phyloP scores from a whole-genome alignment of 1,140 invertebrate species.

The Bombus ignitus region DNA sequence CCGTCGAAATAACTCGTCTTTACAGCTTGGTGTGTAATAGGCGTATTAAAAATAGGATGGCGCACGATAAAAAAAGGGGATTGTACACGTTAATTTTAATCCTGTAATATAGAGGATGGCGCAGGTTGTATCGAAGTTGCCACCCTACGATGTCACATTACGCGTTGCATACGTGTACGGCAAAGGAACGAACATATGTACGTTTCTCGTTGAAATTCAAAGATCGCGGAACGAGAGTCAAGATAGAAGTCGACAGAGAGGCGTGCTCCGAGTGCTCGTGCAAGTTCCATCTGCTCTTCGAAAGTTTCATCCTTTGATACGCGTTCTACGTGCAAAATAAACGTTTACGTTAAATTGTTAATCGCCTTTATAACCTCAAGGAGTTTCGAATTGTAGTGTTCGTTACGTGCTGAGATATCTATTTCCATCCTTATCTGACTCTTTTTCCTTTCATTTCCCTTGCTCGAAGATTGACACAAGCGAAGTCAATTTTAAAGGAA shows the following conservation, averaged over 20 bases:
- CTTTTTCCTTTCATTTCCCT: not conserved
- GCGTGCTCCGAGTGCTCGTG: not conserved
- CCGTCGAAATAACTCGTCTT: not conserved
- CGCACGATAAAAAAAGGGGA: not conserved
- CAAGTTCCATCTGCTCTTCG: not conserved
- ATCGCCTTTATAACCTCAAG: not conserved
- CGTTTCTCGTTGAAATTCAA: conserved; percentile 42
- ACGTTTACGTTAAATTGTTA: not conserved
- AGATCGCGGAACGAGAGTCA: conserved; percentile 17
- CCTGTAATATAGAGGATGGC: no score
- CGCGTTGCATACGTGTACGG: not conserved
- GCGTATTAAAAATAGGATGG: not conserved
- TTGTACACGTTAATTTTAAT: conserved; percentile 17
- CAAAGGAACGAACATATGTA: not conserved
- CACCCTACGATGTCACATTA: no score
- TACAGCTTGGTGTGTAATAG: no score
- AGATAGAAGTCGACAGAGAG: not conserved
- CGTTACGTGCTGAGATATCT: not conserved
- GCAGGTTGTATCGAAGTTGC: not conserved
- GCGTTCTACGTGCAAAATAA: not conserved
- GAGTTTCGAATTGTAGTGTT: not conserved
- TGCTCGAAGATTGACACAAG: no score
- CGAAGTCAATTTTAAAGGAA: not conserved
- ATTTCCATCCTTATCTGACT: no score
- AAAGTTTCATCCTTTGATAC: not conserved